A percentile compares a stretch with the other conserved stretches of the same genome.
Conservation (phyloP, 2,888 invertebrate species). For the Ecliptopera silaceata region DNA sequence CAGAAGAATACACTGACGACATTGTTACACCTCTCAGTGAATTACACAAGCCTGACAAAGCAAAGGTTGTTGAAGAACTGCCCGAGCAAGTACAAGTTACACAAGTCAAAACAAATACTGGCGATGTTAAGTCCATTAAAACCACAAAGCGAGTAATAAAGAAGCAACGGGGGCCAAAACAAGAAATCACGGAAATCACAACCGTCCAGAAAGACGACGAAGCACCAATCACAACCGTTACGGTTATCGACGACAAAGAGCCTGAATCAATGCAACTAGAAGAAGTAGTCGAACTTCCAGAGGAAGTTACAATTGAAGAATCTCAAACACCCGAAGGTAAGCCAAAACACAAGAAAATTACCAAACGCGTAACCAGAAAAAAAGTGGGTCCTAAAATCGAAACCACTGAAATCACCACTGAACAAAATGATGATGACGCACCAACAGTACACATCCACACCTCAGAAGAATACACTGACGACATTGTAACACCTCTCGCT, state of each 20-base stretch:
- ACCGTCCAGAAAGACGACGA: conserved; percentile 52
- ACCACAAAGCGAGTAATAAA: conserved; percentile 45
- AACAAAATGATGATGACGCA: conserved; percentile 18
- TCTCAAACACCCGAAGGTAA: background rate
- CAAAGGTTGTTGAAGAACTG: conserved; percentile 41
- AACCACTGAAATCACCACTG: conserved; percentile 29
- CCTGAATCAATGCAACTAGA: background rate
- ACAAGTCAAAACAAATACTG: conserved; percentile 57
- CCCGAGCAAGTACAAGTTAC: conserved; percentile 36
- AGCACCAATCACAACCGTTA: background rate
- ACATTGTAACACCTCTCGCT: conserved; percentile 33
- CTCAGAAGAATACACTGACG: conserved; percentile 2
- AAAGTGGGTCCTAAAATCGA: conserved; percentile 45
- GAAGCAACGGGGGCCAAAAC: conserved; percentile 43
- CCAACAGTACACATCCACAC: conserved; percentile 2
- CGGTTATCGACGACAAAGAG: background rate
- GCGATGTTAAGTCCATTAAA: conserved; percentile 52
- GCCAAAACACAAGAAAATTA: background rate
- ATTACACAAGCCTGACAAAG: conserved; percentile 32
- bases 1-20: background rate
- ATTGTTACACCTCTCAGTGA: conserved; percentile 36
- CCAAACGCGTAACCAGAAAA: conserved; percentile 30
- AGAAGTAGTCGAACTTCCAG: too few relatives aligned
- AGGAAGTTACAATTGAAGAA: background rate
- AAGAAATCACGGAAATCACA: conserved; percentile 36